phyloP scores from a whole-genome alignment of 2,113 vertebrate genomes.

The Pyxicephalus adspersus region DNA sequence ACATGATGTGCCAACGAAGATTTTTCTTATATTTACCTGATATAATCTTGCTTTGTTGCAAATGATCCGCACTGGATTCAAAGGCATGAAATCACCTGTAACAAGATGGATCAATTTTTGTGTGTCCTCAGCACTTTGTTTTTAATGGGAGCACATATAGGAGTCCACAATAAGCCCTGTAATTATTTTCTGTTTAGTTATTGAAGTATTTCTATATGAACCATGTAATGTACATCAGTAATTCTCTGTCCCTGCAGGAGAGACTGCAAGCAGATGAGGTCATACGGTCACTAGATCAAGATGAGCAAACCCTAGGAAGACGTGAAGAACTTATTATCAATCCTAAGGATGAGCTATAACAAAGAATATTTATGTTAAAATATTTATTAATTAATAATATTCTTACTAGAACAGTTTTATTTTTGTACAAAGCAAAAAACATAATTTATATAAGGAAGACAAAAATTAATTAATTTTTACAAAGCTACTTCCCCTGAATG shows the following conservation, averaged over 20 bases:
- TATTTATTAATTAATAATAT: slow-evolving; percentile 90
- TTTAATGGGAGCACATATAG: too few relatives aligned
- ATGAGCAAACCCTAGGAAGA: slow-evolving; percentile 66
- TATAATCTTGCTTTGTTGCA: too few relatives aligned
- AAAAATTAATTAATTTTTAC: slow-evolving; percentile 39
- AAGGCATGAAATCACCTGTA: too few relatives aligned
- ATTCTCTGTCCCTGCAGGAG: slow-evolving; percentile 74
- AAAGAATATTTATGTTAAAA: slow-evolving; percentile 66
- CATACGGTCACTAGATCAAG: slow-evolving; percentile 79
- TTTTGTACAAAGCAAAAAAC: slow-evolving; percentile 88
- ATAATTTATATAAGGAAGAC: slow-evolving; percentile 72
- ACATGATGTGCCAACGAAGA: too few relatives aligned
- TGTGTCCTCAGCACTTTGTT: too few relatives aligned
- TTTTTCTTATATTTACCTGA: too few relatives aligned
- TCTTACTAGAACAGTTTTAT: slow-evolving; percentile 89
- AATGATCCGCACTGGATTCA: too few relatives aligned
- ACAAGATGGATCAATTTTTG: too few relatives aligned
- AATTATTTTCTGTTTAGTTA: too few relatives aligned
- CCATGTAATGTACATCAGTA: too few relatives aligned
- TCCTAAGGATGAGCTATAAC: slow-evolving; percentile 92
- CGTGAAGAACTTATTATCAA: slow-evolving; percentile 78
- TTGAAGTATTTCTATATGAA: too few relatives aligned
- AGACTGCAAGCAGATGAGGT: slow-evolving; percentile 94
- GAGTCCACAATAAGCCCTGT: too few relatives aligned
- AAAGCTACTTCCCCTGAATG: slow-evolving; percentile 28